phyloP scores from a whole-genome alignment of 2,888 invertebrate genomes.

The Adelphocoris suturalis region DNA sequence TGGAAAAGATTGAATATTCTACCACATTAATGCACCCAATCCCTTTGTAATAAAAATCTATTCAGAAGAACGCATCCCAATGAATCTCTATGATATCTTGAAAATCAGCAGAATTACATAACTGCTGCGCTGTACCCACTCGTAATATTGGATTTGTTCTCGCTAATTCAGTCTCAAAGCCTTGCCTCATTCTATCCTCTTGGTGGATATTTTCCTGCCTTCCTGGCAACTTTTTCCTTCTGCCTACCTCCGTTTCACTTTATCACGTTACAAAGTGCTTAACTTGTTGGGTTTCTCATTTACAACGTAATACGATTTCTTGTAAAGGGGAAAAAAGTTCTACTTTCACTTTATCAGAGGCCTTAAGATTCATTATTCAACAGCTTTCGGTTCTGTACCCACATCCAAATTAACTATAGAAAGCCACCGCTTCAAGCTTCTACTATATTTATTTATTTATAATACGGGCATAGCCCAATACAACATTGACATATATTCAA shows the following conservation, averaged over 20 bases:
- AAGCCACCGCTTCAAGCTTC: too few relatives aligned
- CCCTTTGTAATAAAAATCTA: too few relatives aligned
- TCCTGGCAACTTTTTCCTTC: constrained; percentile 11
- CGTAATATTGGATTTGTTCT: constrained; percentile 29
- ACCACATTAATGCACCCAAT: too few relatives aligned
- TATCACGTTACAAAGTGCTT: constrained; percentile 47
- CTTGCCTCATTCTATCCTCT: constrained; percentile 33
- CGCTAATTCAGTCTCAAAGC: constrained; percentile 21
- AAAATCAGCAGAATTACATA: neutral
- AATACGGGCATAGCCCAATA: too few relatives aligned
- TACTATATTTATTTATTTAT: too few relatives aligned
- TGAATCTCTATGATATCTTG: too few relatives aligned
- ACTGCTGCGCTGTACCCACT: neutral
- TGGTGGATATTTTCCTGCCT: neutral
- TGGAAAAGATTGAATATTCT: too few relatives aligned
- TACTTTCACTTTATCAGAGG: neutral
- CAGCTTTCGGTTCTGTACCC: neutral
- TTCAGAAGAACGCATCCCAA: too few relatives aligned
- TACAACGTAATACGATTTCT: constrained; percentile 28
- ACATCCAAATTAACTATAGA: too few relatives aligned
- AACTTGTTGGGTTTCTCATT: constrained; percentile 50
- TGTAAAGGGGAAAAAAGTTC: neutral
- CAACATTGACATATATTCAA: too few relatives aligned
- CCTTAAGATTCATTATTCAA: constrained; percentile 25
- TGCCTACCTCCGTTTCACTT: neutral